Base-by-base conservation (phyloP, 2,113 vertebrate genomes). In the Pseudorectes ferrugineus region DNA sequence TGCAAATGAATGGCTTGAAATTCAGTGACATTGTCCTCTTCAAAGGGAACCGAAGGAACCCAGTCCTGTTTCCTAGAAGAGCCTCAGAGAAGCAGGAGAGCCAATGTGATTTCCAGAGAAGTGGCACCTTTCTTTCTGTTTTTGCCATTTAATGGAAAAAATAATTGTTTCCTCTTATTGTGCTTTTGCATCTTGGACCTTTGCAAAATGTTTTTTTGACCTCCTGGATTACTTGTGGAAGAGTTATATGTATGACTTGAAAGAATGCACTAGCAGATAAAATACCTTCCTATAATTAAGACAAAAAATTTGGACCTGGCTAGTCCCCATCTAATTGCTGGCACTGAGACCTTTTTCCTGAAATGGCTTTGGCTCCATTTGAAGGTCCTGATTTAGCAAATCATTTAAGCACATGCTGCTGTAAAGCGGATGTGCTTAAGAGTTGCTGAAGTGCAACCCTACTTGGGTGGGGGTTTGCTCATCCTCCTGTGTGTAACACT, bases 1-100 rank as follows among this genome's bases (percentile, higher is more conserved):
- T 97, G 96, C 67, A 96, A 96, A 95, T 89, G 79, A 96, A 70
- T 57, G 36, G 26, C n/a, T 78, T 89, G 92, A 89, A 95, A 96
- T 90, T 93, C 82, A 95, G 65, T 71, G 73, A 89, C 89, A 81
- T 61, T 85, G 58, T 45, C 81, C 79, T 85, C 68, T 98, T 97
- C 85, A 97, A 95, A 85, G 48, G 61, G 81, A 96, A 83, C 79
- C 1, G 3, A 62, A 92, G 71, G 82, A 93, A 79, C 66, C 23
- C 10, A 10, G 20, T 87, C 46, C 18, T 57, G 25, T 87, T 97
- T 97, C 97, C 78, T 74, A 94, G 93, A 96, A 96, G 87, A 93
- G 66, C 42, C 78, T 73, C 76, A 23, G 73, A 46, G 49, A 46
- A 46, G 43, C 65, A 73, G 65, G 82, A 66, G 11, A 83, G 10